Conservation (phyloP, 1,140 invertebrate genomes). For the Theocolax elegans region DNA sequence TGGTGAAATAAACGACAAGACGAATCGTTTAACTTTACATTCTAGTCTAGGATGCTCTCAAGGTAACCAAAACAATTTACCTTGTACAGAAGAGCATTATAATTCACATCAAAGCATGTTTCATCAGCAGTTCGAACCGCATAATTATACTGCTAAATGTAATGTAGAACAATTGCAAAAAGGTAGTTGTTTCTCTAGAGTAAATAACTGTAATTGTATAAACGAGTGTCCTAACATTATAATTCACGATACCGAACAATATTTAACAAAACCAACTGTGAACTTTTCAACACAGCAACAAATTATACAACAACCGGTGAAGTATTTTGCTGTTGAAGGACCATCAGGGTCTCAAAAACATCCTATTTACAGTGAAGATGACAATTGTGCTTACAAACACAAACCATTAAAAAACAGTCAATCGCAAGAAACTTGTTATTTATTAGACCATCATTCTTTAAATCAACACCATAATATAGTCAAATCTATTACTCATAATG, state of each 20-base stretch:
- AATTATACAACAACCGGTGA: constrained; percentile 43
- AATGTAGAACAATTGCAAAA: not conserved
- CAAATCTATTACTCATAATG: no score
- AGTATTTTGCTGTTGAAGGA: constrained; percentile 45
- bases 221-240: not conserved
- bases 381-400: constrained; percentile 1
- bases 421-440: not conserved
- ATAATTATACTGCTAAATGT: not conserved
- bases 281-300: constrained; percentile 1
- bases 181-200: not conserved
- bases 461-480: no score
- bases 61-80: constrained; percentile 7
- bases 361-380: constrained; percentile 31
- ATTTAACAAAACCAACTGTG: not conserved
- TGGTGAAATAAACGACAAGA: constrained; percentile 36
- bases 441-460: no score
- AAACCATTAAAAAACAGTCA: constrained; percentile 2
- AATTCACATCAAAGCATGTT: not conserved
- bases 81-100: not conserved
- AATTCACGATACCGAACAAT: not conserved
- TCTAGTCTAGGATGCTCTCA: constrained; percentile 35
- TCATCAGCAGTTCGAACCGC: not conserved
- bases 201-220: not conserved
- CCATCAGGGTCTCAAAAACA: constrained; percentile 33
- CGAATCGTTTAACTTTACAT: constrained; percentile 27